A percentile compares a stretch with the other conserved stretches of the same genome.
Conservation (phyloP, 2,888 invertebrate genomes). For the Thecocarcelia acutangulata region DNA sequence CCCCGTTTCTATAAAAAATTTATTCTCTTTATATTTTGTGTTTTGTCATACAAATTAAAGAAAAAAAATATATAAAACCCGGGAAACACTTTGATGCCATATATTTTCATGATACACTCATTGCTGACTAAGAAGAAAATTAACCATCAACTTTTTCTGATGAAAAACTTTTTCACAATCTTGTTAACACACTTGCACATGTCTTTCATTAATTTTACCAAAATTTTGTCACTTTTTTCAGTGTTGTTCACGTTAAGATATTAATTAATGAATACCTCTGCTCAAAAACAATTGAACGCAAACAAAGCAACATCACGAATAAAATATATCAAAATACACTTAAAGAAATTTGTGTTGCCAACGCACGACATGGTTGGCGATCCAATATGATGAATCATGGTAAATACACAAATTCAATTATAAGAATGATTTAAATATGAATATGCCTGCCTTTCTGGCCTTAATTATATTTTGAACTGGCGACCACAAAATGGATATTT, state of each 20-base stretch:
- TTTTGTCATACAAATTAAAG: no score
- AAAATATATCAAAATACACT: constrained; percentile 43
- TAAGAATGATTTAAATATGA: no score
- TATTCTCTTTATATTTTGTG: no score
- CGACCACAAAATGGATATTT: not conserved
- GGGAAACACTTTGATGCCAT: not conserved
- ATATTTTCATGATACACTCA: not conserved
- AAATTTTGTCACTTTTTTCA: constrained; percentile 30
- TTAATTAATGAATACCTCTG: constrained; percentile 14
- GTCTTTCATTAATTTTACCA: constrained; percentile 56
- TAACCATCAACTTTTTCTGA: not conserved
- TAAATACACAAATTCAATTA: constrained; percentile 16
- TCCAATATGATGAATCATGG: constrained; percentile 48
- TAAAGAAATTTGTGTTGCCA: constrained; percentile 41
- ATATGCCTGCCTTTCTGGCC: not conserved
- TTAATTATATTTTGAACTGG: no score
- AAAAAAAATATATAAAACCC: no score
- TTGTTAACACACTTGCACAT: constrained; percentile 15
- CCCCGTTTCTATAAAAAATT: no score
- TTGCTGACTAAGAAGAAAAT: not conserved
- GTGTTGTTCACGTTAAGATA: constrained; percentile 25
- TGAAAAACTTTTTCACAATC: not conserved
- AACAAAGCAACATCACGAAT: constrained; percentile 2
- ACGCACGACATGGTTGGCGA: constrained; percentile 13
- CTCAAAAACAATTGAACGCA: not conserved